These are phyloP conservation scores for Oscheius onirici DNA, from an alignment of 2,888 invertebrate species.

Conservation along the genomic window DNA sequence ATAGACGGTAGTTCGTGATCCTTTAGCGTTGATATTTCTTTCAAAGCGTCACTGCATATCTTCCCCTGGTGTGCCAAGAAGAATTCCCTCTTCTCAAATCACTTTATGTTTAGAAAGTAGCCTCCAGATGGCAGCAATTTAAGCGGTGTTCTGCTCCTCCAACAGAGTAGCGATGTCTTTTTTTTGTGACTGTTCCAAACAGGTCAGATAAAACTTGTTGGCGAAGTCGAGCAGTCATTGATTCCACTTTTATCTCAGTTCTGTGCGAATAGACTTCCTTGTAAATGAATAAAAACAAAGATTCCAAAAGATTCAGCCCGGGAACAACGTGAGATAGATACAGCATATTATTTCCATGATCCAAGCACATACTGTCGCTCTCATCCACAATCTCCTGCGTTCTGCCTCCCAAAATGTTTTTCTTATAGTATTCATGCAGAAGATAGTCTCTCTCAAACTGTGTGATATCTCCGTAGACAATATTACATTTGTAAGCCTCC, in stretches of 20 bases:
- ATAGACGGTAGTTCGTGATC: background rate
- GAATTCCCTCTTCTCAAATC: slow-evolving; percentile 12
- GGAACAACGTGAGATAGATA: slow-evolving; percentile 72
- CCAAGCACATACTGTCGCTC: slow-evolving; percentile 74
- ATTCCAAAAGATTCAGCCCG: slow-evolving; percentile 71
- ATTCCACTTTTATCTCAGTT: background rate
- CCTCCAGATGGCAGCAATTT: slow-evolving; percentile 5
- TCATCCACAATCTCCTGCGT: slow-evolving; percentile 72
- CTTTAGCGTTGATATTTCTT: too few relatives aligned
- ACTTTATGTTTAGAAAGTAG: slow-evolving; percentile 3
- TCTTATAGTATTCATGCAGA: slow-evolving; percentile 69
- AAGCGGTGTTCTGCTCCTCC: background rate
- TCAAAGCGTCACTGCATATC: too few relatives aligned
- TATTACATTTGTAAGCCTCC: slow-evolving; percentile 63
- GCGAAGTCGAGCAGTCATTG: background rate
- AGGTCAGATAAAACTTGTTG: slow-evolving; percentile 4
- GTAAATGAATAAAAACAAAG: slow-evolving; percentile 71
- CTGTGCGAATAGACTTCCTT: slow-evolving; percentile 58
- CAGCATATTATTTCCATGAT: slow-evolving; percentile 72
- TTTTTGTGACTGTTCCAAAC: slow-evolving; percentile 19
- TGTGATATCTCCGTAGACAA: slow-evolving; percentile 71
- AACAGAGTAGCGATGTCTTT: slow-evolving; percentile 4
- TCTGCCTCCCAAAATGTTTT: slow-evolving; percentile 68
- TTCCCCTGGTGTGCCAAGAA: background rate
- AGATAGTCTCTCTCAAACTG: slow-evolving; percentile 71